A percentile compares a stretch with the other conserved stretches of the same genome.
Conservation (phyloP, 2,797 vertebrate species). For the Lepus townsendii region DNA sequence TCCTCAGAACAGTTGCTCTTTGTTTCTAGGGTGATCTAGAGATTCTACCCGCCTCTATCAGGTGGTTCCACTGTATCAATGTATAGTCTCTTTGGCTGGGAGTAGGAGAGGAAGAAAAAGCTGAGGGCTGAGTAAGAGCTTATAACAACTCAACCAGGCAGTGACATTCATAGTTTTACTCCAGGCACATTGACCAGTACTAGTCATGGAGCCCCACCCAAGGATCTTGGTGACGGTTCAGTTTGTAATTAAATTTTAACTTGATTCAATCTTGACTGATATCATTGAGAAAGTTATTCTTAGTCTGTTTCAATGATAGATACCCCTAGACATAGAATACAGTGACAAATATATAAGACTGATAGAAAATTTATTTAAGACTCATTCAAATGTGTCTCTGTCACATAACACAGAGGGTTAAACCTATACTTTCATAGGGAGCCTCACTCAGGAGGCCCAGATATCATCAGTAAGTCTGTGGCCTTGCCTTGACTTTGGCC, state of each 20-base stretch:
- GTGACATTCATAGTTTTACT: conserved; percentile 39
- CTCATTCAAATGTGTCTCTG: conserved; percentile 1
- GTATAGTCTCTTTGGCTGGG: background rate
- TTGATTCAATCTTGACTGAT: conserved; percentile 25
- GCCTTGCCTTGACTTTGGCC: conserved; percentile 1
- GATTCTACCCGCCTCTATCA: background rate
- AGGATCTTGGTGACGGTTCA: conserved; percentile 14
- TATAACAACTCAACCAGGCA: conserved; percentile 23
- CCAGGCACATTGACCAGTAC: conserved; percentile 8
- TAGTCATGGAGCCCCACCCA: background rate
- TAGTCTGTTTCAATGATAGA: background rate
- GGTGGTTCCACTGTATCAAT: background rate
- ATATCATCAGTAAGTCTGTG: conserved; percentile 21
- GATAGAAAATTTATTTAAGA: background rate
- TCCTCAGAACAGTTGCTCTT: background rate
- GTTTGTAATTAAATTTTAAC: conserved; percentile 55
- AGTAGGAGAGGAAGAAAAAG: background rate
- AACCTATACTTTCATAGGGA: background rate
- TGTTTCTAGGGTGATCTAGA: background rate
- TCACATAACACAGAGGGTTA: conserved; percentile 12
- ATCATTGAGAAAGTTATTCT: background rate
- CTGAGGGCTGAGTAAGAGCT: background rate
- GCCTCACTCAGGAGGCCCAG: background rate
- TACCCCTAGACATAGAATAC: background rate
- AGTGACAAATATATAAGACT: background rate